Base-by-base conservation (phyloP, 1,140 invertebrate genomes). In the Tenebrio molitor region DNA sequence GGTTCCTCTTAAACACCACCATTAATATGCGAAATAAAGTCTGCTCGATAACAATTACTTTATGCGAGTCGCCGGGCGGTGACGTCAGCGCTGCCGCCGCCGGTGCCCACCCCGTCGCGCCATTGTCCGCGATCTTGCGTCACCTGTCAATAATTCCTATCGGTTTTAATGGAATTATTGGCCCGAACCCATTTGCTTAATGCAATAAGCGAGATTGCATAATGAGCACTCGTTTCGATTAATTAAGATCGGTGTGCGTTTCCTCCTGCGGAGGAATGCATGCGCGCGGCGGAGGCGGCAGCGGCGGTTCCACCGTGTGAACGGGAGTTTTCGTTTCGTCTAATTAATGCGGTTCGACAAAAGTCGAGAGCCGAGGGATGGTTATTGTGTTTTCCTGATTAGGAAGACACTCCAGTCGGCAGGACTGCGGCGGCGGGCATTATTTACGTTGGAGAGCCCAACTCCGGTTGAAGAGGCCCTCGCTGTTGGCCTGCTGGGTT, bases 201-300 rank as follows among this genome's bases (percentile, higher is more conserved):
- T 58, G 50, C 50, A 58, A 29, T 58, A 58, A 58, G 29, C 29
- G 50, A 58, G 50, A 58, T 58, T 58, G 50, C 50, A 58, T 58
- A 58, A 58, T 58, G 29, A 58, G 23, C 29, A 29, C 50, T 58
- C 50, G 23, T 58, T 58, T 29, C 50, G 15, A 58, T 58, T 58
- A 58, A 58, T 58, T 58, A 58, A 21, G 15, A 58, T 58, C 50
- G n/a, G n/a, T 19, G 50, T 14, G 23, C 15, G 29, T 25, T 25
- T 58, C 23, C 23, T 25, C 50, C 29, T 10, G 6, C 8, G n/a
- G 4, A 19, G 50, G 50, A 58, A 58, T 29, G 50, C 50, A n/a
- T n/a, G n/a, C n/a, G n/a, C n/a, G n/a, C n/a, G n/a, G n/a, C n/a
- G n/a, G n/a, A n/a, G n/a, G n/a, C n/a, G n/a, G n/a, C n/a, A n/a